Percentiles rank a stretch among this genome's conserved stretches.
These are phyloP conservation scores for Eupithecia subfuscata DNA, from an alignment of 2,888 invertebrate species.

Conservation along the genomic window DNA sequence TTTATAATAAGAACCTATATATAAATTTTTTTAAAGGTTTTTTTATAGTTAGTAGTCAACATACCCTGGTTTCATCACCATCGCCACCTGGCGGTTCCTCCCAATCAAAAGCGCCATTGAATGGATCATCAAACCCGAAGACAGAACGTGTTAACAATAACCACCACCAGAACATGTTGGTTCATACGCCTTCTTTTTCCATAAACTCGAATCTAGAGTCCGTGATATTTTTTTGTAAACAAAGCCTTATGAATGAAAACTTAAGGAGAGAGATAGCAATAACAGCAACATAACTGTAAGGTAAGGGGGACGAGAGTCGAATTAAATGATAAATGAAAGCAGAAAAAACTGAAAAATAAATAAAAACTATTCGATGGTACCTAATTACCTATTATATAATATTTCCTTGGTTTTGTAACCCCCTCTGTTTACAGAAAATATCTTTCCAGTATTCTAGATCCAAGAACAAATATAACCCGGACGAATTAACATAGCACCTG, in stretches of 20 bases:
- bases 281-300: background rate
- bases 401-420: background rate
- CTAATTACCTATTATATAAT: background rate
- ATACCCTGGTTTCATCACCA: background rate
- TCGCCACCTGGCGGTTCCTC: background rate
- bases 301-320: background rate
- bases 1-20: too few species aligned
- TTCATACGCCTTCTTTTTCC: background rate
- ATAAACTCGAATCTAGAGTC: background rate
- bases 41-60: background rate
- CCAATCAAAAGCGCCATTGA: background rate
- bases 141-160: background rate
- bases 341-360: too few species aligned
- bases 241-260: background rate
- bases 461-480: background rate
- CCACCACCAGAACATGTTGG: background rate
- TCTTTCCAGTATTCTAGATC: background rate
- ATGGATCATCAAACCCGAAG: background rate
- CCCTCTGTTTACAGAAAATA: background rate
- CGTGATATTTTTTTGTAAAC: background rate
- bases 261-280: too few species aligned
- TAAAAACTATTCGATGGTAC: too few species aligned
- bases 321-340: background rate
- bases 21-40: too few species aligned
- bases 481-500: too few species aligned